Evolutionary conservation across 2,888 invertebrate genomes (phyloP).

Genomic region (Venustoraphidia nigricollis): DNA sequence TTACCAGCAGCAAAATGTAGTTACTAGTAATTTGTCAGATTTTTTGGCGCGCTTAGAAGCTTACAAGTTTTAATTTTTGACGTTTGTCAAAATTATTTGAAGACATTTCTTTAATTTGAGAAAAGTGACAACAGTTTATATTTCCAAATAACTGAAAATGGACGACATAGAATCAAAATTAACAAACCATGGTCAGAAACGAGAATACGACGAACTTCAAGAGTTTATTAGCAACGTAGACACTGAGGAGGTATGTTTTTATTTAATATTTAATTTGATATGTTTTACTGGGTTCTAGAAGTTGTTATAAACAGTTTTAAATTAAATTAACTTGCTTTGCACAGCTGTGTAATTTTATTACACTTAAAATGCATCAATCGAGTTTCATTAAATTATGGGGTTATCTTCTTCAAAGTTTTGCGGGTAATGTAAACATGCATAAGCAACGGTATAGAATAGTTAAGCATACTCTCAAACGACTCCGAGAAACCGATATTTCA

Average conservation of each 20-base stretch:
- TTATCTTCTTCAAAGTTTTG: slow-evolving; percentile 20
- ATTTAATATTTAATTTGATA: neutral
- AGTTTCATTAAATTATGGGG: slow-evolving; percentile 21
- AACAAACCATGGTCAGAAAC: slow-evolving; percentile 18
- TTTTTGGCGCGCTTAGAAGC: too few species aligned
- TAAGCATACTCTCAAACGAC: slow-evolving; percentile 17
- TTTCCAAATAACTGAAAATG: neutral
- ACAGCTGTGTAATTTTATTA: slow-evolving; percentile 17
- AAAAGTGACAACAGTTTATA: neutral
- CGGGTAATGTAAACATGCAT: slow-evolving; percentile 17
- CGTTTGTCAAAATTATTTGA: too few species aligned
- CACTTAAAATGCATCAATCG: slow-evolving; percentile 14
- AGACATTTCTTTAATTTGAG: neutral
- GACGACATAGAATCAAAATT: slow-evolving; percentile 12
- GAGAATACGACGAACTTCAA: slow-evolving; percentile 15
- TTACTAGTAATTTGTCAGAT: too few species aligned
- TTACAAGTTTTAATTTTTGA: too few species aligned
- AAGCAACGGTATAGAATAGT: slow-evolving; percentile 19
- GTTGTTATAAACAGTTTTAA: neutral
- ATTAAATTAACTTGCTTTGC: neutral
- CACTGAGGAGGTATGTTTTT: slow-evolving; percentile 15
- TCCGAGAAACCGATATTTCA: slow-evolving; percentile 18
- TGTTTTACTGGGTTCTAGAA: neutral
- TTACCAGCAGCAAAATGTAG: too few species aligned
- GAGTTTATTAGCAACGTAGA: slow-evolving; percentile 13